A percentile compares a stretch with the other conserved stretches of the same genome.
Evolutionary conservation across 64 coral and sea anemone genomes (phyloP).

Genomic region (Astreopora myriophthalma): DNA sequence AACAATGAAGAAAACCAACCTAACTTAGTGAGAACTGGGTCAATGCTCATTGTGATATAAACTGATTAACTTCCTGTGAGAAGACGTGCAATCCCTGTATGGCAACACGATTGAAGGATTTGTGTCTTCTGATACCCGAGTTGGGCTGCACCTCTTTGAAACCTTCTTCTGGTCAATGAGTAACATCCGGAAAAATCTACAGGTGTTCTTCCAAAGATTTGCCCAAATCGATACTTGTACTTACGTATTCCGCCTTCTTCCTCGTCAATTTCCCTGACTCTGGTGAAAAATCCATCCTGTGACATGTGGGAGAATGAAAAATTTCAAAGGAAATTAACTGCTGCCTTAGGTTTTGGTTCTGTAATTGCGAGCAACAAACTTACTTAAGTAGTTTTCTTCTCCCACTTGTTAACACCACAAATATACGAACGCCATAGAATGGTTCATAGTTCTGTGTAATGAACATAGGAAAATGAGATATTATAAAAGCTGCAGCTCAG

Average conservation of each 20-base stretch:
- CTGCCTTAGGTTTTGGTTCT: too few relatives aligned
- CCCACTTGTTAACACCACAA: slow-evolving; percentile 33
- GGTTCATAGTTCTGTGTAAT: slow-evolving; percentile 10
- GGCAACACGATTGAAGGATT: too few relatives aligned
- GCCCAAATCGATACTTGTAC: background rate
- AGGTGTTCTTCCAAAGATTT: background rate
- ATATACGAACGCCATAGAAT: slow-evolving; percentile 29
- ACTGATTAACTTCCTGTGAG: too few relatives aligned
- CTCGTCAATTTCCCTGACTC: slow-evolving; percentile 6
- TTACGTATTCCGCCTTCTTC: slow-evolving; percentile 27
- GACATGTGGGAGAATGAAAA: background rate
- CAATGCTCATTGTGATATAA: background rate
- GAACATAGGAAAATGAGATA: background rate
- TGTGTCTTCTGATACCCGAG: too few relatives aligned
- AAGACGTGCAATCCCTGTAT: too few relatives aligned
- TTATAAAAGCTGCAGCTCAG: too few relatives aligned
- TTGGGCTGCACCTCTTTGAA: too few relatives aligned
- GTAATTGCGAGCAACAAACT: too few relatives aligned
- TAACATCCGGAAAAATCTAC: background rate
- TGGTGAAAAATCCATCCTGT: slow-evolving; percentile 9
- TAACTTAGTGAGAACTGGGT: background rate
- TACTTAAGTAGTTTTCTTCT: slow-evolving; percentile 11
- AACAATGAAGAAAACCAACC: background rate
- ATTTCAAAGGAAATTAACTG: too few relatives aligned
- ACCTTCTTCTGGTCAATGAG: too few relatives aligned